These are phyloP conservation scores for Mungos mungo DNA, from an alignment of 2,113 vertebrate species.

Conservation along the genomic window DNA sequence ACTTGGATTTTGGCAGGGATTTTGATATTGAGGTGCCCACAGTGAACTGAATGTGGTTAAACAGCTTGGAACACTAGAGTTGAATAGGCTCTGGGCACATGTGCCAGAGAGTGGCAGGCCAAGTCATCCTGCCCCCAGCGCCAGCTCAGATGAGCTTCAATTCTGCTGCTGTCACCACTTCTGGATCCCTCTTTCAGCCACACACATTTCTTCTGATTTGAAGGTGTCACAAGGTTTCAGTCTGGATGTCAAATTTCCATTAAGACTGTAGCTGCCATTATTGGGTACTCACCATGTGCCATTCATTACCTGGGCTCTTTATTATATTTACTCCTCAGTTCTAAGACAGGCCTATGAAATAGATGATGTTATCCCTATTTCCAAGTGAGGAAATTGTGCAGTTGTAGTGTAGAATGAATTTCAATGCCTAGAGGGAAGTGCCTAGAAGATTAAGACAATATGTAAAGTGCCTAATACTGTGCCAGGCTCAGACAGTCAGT, in stretches of 20 bases:
- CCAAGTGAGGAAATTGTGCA: not conserved
- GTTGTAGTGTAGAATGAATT: not conserved
- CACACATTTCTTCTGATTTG: not conserved
- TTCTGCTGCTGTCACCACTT: not conserved
- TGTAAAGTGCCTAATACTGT: not conserved
- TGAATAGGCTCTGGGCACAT: conserved; percentile 59
- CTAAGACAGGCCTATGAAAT: not conserved
- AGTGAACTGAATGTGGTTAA: conserved; percentile 72
- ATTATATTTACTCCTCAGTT: not conserved
- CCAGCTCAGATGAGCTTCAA: conserved; percentile 33
- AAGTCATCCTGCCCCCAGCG: not conserved
- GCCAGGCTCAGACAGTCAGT: not conserved
- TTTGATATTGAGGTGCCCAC: conserved; percentile 42
- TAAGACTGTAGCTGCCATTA: not conserved
- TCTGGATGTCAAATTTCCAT: not conserved
- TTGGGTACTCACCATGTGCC: not conserved
- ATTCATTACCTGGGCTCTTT: not conserved
- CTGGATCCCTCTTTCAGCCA: not conserved
- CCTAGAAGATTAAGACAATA: not conserved
- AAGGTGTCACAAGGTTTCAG: not conserved
- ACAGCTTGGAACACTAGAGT: conserved; percentile 72
- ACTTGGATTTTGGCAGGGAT: conserved; percentile 68
- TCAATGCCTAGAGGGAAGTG: not conserved
- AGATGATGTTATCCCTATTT: not conserved
- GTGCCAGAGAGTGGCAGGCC: conserved; percentile 59